Evolutionary conservation across 1,140 invertebrate species (phyloP).

Genomic region (Radopholus similis): DNA sequence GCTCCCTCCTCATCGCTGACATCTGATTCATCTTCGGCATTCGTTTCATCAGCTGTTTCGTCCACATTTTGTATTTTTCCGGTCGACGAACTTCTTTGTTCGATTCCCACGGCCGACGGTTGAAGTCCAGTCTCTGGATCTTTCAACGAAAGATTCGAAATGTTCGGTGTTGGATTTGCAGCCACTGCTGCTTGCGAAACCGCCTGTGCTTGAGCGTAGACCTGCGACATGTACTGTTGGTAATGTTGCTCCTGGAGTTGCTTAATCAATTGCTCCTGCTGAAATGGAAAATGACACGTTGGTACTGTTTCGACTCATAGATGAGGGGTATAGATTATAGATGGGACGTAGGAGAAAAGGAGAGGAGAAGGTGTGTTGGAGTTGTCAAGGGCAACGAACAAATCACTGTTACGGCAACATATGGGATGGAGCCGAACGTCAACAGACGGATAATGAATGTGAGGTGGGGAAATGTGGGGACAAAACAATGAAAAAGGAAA

Average conservation of each 20-base stretch:
- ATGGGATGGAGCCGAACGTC: neutral
- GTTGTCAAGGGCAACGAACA: neutral
- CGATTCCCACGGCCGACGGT: conserved; percentile 6
- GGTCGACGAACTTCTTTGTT: conserved; percentile 9
- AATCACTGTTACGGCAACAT: neutral
- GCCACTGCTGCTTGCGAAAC: conserved; percentile 18
- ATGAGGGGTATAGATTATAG: conserved; percentile 1
- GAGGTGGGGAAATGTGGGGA: neutral
- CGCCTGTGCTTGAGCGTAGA: conserved; percentile 44
- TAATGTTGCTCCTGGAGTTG: conserved; percentile 51
- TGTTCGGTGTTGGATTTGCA: neutral
- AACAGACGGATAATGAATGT: neutral
- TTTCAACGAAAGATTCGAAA: conserved; percentile 14
- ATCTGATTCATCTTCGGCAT: conserved; percentile 24
- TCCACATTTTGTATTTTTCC: conserved; percentile 33
- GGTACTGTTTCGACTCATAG: neutral
- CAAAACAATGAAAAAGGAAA: neutral
- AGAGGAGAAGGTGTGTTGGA: neutral
- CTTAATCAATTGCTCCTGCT: conserved; percentile 45
- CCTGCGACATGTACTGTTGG: conserved; percentile 49
- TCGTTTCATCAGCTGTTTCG: conserved; percentile 10
- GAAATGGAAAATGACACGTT: conserved; percentile 15
- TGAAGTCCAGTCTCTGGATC: conserved; percentile 43
- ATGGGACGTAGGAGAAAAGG: neutral
- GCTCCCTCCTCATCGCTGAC: conserved; percentile 33